Evolutionary conservation across 2,888 invertebrate species (phyloP).

Genomic region (Eupithecia subfuscata): DNA sequence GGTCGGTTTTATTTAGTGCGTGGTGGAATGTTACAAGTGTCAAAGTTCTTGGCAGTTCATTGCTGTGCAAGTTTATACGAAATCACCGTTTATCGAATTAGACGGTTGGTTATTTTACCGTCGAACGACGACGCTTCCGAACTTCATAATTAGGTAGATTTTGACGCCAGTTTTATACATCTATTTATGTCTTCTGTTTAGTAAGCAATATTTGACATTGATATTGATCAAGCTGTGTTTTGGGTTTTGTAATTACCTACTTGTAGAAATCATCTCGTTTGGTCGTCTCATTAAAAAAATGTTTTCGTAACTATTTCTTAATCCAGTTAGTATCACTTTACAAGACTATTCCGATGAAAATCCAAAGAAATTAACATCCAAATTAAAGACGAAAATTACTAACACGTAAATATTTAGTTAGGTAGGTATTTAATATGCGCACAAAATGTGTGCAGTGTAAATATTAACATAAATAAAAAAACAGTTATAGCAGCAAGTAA

Average conservation of each 20-base stretch:
- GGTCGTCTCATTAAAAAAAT: not conserved
- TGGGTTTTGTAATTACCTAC: slow-evolving; percentile 1
- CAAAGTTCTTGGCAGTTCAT: slow-evolving; percentile 12
- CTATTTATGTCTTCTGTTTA: not conserved
- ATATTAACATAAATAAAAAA: slow-evolving; percentile 37
- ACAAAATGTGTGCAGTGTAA: slow-evolving; percentile 7
- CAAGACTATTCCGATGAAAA: slow-evolving; percentile 11
- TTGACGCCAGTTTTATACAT: not conserved
- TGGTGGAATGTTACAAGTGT: slow-evolving; percentile 9
- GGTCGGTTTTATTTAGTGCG: not conserved
- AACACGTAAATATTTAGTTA: slow-evolving; percentile 31
- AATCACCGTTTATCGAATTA: not conserved
- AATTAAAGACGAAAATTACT: slow-evolving; percentile 27
- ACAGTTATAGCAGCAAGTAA: slow-evolving; percentile 45
- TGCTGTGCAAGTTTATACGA: not conserved
- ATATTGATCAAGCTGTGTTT: not conserved
- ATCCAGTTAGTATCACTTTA: slow-evolving; percentile 2
- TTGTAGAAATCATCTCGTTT: not conserved
- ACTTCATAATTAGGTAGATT: not conserved
- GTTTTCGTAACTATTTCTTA: not conserved
- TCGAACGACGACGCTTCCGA: not conserved
- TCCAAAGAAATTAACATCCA: slow-evolving; percentile 25
- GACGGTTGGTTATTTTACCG: not conserved
- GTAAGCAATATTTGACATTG: not conserved
- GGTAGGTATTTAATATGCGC: slow-evolving; percentile 21